Evolutionary conservation across 2,888 invertebrate genomes (phyloP), one percentile per base, ranked within the genome.

Genomic region (Caenorhabditis sinica): DNA sequence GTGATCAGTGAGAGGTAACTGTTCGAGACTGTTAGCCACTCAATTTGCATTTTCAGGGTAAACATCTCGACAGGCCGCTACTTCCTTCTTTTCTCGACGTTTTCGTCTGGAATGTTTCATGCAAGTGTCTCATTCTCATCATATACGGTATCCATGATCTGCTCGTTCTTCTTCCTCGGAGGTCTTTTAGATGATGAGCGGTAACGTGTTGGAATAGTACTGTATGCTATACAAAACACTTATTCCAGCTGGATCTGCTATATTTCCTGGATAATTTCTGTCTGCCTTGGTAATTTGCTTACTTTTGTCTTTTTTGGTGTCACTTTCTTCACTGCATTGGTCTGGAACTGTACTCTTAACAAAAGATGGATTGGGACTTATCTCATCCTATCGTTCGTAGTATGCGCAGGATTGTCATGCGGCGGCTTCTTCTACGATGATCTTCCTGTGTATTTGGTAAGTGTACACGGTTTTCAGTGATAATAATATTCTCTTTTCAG

Each of bases 81-180:
- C n/a, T 61, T 61, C 11, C 63, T 63, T 4, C 1, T 43, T 11
- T 33, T 63, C 15, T 13, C 43, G 1, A 20, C 15, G 1, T 43
- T 63, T 25, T 63, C 63, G 0, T 3, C 43, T n/a, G 63, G 63
- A 63, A 63, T 63, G 63, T 63, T 63, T 17, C 63, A 63, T n/a
- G 63, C 43, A 9, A 63, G 63, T 36, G 20, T 43, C 23, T 25
- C 43, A 17, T 43, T 63, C 5, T 25, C 40, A 1, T 25, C 15
- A 17, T 43, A 15, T 2, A 8, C 63, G 1, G 43, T 63, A 9
- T 25, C 43, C 23, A 63, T 63, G 63, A 45, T 28, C 13, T 63
- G 63, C 15, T 17, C 43, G 5, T 43, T 63, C 2, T 63, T 40
- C 28, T 63, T 43, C 23, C 4, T 63, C 25, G 43, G 25, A 25